Base-by-base conservation (phyloP, 2,113 vertebrate species). In the rabbit (Oryctolagus cuniculus) region DNA sequence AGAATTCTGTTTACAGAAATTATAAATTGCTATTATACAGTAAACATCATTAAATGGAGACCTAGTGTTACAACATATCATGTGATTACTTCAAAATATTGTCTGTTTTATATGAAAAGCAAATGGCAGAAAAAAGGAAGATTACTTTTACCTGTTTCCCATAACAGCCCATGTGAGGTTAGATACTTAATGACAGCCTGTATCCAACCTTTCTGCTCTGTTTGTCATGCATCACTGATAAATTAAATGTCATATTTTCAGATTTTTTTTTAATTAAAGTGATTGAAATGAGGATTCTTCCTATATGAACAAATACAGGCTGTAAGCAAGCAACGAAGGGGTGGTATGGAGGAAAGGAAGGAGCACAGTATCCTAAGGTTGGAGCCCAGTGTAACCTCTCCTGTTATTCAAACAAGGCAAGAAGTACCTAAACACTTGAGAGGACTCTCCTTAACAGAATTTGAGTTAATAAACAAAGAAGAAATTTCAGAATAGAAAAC, bases 361-460 rank as follows among this genome's bases (percentile, higher is more conserved):
- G 44, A 66, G 3, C 8, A 63, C 25, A 84, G 17, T 49, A 72
- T 34, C 29, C 29, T 80, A 85, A 77, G 31, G n/a, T 63, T 79
- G 80, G 81, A 94, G 34, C 29, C 38, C 3, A 38, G 3, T 55
- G 13, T 27, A 75, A 61, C 81, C 63, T 34, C 21, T 58, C 0
- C n/a, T 6, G 22, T 31, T 83, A 93, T 31, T 67, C 29, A 95
- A 86, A 84, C 12, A 92, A 51, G 16, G 3, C 17, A 61, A 82
- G 70, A 55, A 81, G 29, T 58, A 38, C 92, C 51, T 9, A 79
- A 91, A 80, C 15, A 80, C 49, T 58, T 73, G 61, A 94, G 61
- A 86, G 87, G 55, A 78, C 13, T 58, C 63, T 72, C 55, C 25
- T 94, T 89, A 84, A 91, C 6, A 87, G 51, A 95, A 90, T 83